Conservation (phyloP, 2,797 vertebrate species). For the Hybognathus amarus region DNA sequence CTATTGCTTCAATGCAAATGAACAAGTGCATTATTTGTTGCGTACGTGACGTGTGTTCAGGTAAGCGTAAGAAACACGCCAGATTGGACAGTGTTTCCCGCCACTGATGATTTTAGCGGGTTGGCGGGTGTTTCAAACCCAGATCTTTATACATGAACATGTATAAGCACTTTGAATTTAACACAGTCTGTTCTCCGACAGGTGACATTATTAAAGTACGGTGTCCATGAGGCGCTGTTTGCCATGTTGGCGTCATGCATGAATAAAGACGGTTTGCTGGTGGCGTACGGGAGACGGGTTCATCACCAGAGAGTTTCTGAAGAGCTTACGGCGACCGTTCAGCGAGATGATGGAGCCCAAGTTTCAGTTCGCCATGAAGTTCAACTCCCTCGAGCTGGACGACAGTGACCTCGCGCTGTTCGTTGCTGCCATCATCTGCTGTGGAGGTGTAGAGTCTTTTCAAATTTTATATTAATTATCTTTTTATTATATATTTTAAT, state of each 20-base stretch:
- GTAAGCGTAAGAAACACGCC: too few relatives aligned
- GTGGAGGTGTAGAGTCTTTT: conserved; percentile 79
- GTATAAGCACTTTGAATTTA: background rate
- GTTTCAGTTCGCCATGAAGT: conserved; percentile 90
- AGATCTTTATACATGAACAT: background rate
- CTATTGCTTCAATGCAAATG: too few relatives aligned
- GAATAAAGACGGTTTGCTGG: conserved; percentile 89
- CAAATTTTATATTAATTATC: background rate
- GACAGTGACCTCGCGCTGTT: conserved; percentile 88
- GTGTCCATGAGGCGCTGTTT: conserved; percentile 88
- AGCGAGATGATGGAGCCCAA: conserved; percentile 91
- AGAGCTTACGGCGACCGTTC: conserved; percentile 84
- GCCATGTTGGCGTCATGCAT: conserved; percentile 88
- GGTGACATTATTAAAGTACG: conserved; percentile 86
- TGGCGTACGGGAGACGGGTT: conserved; percentile 88
- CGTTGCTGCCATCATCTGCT: conserved; percentile 88
- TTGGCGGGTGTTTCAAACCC: too few relatives aligned
- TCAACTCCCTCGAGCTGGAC: conserved; percentile 86
- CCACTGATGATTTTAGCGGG: too few relatives aligned
- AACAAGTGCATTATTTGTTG: too few relatives aligned
- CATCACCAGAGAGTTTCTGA: conserved; percentile 87
- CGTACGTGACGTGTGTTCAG: too few relatives aligned
- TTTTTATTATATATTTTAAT: background rate
- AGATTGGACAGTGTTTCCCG: too few relatives aligned
- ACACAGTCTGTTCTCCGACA: background rate